Conservation (phyloP, 1,140 invertebrate genomes). For the Zaprionus tsacasi region DNA sequence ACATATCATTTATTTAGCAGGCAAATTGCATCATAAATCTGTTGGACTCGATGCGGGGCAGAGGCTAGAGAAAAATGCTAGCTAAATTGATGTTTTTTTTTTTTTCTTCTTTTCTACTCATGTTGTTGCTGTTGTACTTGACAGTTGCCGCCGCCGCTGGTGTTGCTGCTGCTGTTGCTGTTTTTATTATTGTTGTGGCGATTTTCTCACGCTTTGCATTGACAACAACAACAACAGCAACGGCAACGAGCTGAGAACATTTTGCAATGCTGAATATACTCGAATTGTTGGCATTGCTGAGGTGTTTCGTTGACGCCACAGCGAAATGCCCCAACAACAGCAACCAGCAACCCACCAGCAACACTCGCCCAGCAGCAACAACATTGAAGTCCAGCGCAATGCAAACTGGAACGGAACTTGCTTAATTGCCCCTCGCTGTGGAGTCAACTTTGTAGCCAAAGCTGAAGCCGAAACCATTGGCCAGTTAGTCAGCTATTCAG, state of each 20-base stretch:
- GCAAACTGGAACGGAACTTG: constrained; percentile 73
- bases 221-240: constrained; percentile 30
- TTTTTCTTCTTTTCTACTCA: not conserved
- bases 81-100: constrained; percentile 32
- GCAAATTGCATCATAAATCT: constrained; percentile 35
- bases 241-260: constrained; percentile 42
- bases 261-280: constrained; percentile 52
- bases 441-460: not conserved
- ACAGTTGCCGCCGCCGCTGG: constrained; percentile 17
- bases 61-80: constrained; percentile 30
- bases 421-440: constrained; percentile 63
- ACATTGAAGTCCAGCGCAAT: constrained; percentile 32
- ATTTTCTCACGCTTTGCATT: constrained; percentile 55
- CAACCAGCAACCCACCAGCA: constrained; percentile 8
- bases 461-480: constrained; percentile 12
- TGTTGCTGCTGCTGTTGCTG: not conserved
- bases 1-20: constrained; percentile 10
- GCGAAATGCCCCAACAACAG: constrained; percentile 13
- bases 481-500: constrained; percentile 13
- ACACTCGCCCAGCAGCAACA: constrained; percentile 2
- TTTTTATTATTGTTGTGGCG: constrained; percentile 25
- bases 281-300: constrained; percentile 46
- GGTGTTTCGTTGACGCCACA: constrained; percentile 41
- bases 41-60: constrained; percentile 20
- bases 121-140: constrained; percentile 21